Conservation (phyloP, 2,888 invertebrate species). For the Monochamus alternatus region DNA sequence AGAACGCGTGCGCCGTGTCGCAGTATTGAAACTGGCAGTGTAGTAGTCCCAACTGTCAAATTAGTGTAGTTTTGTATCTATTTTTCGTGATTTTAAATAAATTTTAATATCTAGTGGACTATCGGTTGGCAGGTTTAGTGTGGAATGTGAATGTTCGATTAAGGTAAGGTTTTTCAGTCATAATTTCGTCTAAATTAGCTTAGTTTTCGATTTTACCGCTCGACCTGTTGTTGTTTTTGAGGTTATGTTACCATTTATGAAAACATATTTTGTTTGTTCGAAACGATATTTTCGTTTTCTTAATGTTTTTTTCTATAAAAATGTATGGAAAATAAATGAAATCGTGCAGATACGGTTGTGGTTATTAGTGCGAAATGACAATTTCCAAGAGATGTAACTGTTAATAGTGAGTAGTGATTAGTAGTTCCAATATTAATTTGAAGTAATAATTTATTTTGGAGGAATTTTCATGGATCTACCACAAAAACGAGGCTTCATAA, state of each 20-base stretch:
- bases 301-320: background rate
- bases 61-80: slow-evolving; percentile 52
- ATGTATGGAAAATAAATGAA: background rate
- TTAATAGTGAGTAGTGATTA: too few species aligned
- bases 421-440: background rate
- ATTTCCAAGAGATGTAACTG: too few species aligned
- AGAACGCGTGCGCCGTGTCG: slow-evolving; percentile 28
- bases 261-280: slow-evolving; percentile 15
- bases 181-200: slow-evolving; percentile 4
- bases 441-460: background rate
- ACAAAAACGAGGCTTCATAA: background rate
- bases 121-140: slow-evolving; percentile 35
- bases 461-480: background rate
- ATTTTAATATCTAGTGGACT: slow-evolving; percentile 41
- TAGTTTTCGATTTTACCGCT: slow-evolving; percentile 13
- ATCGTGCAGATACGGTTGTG: background rate
- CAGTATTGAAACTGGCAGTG: slow-evolving; percentile 36
- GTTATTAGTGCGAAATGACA: background rate
- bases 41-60: slow-evolving; percentile 46
- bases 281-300: slow-evolving; percentile 4
- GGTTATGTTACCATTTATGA: slow-evolving; percentile 44
- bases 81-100: slow-evolving; percentile 46
- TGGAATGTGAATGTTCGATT: slow-evolving; percentile 36
- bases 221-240: slow-evolving; percentile 49
- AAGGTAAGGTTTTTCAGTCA: slow-evolving; percentile 46